Base-by-base conservation (phyloP, 2,888 invertebrate genomes). In the Melolontha melolontha region DNA sequence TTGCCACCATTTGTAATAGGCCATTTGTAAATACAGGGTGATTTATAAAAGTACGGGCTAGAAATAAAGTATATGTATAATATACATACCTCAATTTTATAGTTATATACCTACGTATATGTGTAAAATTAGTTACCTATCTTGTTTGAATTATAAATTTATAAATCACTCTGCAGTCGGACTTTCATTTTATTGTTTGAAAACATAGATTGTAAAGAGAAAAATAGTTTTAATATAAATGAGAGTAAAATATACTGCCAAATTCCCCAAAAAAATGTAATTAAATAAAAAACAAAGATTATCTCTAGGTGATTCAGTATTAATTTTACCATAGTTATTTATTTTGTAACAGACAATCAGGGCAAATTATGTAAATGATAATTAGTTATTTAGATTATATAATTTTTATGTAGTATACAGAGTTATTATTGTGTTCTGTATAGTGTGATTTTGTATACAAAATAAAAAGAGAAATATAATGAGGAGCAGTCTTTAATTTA, bases 401-500 rank as follows among this genome's bases (percentile, higher is more conserved):
- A 34, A 55, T 64, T 64, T 65, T 63, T 65, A 66, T 55, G 68
- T 72, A 68, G 64, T 64, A 54, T 70, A 67, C 68, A 72, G 68
- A 64, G 59, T 66, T 63, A 65, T 69, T 67, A 69, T 72, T 72
- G 72, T 70, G 70, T 70, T 72, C 70, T 70, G 67, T 71, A 72
- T 70, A 72, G 72, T 72, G 72, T 72, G 72, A 67, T 72, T 72
- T 72, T 70, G 64, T 70, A 72, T 70, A 72, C 65, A 72, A 72
- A 68, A 54, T 54, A 72, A 68, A 39, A 17, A 16, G 47, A 62
- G 39, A 47, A 62, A 47, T 27, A 29, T 29, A 62, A 34, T 16
- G 29, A 49, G 42, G n/a, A 39, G 14, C 5, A 34, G 29, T 57
- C 42, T 57, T 8, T 57, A 11, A 22, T 17, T 49, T 14, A n/a